These are phyloP conservation scores for Umimayanthus chanpuru DNA, from an alignment of 92 coral and sea anemone species.

Conservation along the genomic window DNA sequence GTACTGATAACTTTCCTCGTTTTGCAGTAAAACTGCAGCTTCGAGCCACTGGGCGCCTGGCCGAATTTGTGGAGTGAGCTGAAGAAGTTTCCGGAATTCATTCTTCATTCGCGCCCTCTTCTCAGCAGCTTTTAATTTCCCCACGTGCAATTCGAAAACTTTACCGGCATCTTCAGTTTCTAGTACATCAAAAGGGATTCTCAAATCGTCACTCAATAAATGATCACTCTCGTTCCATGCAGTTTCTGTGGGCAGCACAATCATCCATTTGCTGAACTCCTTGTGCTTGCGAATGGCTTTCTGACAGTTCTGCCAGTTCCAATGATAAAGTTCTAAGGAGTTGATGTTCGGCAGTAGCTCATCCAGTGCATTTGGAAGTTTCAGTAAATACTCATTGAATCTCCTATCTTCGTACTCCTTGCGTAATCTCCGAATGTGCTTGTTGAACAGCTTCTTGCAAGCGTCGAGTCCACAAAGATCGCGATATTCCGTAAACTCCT, in stretches of 20 bases:
- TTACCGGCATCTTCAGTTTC: constrained; percentile 70
- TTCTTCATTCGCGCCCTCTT: constrained; percentile 85
- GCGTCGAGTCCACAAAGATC: constrained; percentile 91
- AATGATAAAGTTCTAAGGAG: constrained; percentile 80
- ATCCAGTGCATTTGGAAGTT: constrained; percentile 91
- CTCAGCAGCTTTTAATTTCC: constrained; percentile 91
- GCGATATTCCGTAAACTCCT: constrained; percentile 73
- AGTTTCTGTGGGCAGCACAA: constrained; percentile 73
- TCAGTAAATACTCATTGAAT: constrained; percentile 77
- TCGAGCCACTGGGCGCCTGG: constrained; percentile 97
- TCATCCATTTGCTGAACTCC: constrained; percentile 84
- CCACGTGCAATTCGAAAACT: constrained; percentile 81
- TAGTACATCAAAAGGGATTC: constrained; percentile 87
- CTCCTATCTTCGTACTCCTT: constrained; percentile 90
- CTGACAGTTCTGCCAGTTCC: constrained; percentile 91
- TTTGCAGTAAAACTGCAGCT: constrained; percentile 76
- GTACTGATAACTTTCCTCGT: constrained; percentile 96
- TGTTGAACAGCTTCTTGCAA: constrained; percentile 88
- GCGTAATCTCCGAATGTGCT: constrained; percentile 87
- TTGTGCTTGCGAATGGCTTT: constrained; percentile 81
- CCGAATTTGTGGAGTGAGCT: constrained; percentile 93
- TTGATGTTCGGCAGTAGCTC: constrained; percentile 86
- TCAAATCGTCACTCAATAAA: constrained; percentile 72
- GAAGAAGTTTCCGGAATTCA: constrained; percentile 89
- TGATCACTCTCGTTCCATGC: constrained; percentile 98